Conservation (phyloP, 2,797 vertebrate genomes). For the Enteromius afrohamiltoni region DNA sequence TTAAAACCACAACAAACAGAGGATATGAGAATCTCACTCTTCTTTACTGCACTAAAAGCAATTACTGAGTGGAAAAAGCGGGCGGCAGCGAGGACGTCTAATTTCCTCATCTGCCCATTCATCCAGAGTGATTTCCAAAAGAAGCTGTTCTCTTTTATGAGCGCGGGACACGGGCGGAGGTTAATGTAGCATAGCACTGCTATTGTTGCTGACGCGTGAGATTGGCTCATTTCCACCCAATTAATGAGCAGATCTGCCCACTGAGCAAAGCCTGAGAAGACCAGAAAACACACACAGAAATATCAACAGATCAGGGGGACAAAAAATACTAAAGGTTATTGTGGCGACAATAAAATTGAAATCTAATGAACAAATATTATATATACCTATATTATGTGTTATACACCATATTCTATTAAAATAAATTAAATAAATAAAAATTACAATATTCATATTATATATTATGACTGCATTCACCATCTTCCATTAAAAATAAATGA, state of each 20-base stretch:
- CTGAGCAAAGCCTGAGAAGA: conserved; percentile 25
- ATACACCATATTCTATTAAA: not conserved
- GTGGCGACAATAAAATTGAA: not conserved
- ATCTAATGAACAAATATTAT: too few relatives aligned
- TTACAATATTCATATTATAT: too few relatives aligned
- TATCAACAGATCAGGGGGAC: not conserved
- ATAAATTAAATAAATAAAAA: not conserved
- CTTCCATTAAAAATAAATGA: too few relatives aligned
- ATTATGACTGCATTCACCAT: too few relatives aligned
- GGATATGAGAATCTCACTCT: conserved; percentile 26
- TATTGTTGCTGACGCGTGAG: conserved; percentile 49
- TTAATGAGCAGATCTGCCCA: conserved; percentile 46
- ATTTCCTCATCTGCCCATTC: conserved; percentile 43
- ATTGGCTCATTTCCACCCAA: conserved; percentile 52
- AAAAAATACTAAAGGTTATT: not conserved
- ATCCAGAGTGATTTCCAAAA: conserved; percentile 35
- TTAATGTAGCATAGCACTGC: conserved; percentile 40
- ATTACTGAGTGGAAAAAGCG: not conserved
- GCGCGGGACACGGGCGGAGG: conserved; percentile 25
- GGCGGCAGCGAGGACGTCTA: not conserved
- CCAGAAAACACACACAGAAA: not conserved
- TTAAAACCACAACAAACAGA: conserved; percentile 37
- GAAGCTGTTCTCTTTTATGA: conserved; percentile 48
- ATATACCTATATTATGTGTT: too few relatives aligned
- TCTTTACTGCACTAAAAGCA: conserved; percentile 34